Conservation (phyloP, 2,113 vertebrate genomes). For the Brevimyrus niger region DNA sequence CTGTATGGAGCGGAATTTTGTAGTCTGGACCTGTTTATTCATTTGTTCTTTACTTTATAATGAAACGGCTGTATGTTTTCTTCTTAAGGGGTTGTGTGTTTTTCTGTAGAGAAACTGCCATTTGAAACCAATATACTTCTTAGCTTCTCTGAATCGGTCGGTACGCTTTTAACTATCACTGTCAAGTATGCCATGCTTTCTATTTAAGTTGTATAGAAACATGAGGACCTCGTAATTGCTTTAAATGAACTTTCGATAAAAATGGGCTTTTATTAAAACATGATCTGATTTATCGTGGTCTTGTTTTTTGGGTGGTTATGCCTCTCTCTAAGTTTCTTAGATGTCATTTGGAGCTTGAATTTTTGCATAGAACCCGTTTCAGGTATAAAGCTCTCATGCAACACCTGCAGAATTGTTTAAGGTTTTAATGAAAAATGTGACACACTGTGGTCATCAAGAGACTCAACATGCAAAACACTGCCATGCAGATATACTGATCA, state of each 20-base stretch:
- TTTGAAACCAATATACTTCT: background rate
- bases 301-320: background rate
- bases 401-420: background rate
- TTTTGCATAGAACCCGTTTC: background rate
- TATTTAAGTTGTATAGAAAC: constrained; percentile 62
- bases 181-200: constrained; percentile 61
- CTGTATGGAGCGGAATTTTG: background rate
- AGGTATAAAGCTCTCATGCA: background rate
- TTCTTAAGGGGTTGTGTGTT: background rate
- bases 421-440: background rate
- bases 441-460: background rate
- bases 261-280: constrained; percentile 25
- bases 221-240: constrained; percentile 47
- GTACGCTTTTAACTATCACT: constrained; percentile 49
- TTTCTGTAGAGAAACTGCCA: background rate
- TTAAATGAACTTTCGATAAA: constrained; percentile 62
- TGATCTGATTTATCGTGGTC: background rate
- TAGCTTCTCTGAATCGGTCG: constrained; percentile 21
- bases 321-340: background rate
- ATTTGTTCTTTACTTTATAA: background rate
- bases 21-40: background rate
- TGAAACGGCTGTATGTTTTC: background rate
- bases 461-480: background rate
- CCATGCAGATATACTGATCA: background rate
- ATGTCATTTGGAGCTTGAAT: background rate